A percentile compares a stretch with the other conserved stretches of the same genome.
phyloP scores from a whole-genome alignment of 2,888 invertebrate genomes.

The Terebella lapidaria region DNA sequence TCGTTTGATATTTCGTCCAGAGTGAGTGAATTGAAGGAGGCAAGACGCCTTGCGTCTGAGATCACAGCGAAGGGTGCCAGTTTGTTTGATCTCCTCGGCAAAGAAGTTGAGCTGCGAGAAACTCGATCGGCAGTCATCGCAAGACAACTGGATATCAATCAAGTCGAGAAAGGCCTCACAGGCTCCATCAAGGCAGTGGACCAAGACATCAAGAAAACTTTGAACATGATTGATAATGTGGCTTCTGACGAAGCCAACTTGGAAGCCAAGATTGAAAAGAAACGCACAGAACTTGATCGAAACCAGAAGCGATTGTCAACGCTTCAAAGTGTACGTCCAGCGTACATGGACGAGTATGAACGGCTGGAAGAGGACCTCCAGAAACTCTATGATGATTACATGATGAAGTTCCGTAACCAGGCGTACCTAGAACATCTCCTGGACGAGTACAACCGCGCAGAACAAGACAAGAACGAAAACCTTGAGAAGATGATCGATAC shows the following conservation, averaged over 20 bases:
- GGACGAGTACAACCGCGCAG: constrained; percentile 72
- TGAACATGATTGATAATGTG: constrained; percentile 72
- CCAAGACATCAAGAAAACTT: constrained; percentile 67
- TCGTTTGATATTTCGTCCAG: constrained; percentile 51
- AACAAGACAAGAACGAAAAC: constrained; percentile 70
- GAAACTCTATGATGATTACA: constrained; percentile 79
- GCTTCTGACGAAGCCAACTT: constrained; percentile 82
- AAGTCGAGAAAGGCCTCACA: constrained; percentile 74
- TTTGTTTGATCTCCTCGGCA: constrained; percentile 82
- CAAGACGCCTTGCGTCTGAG: constrained; percentile 81
- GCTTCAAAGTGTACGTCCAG: constrained; percentile 90
- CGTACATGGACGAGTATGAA: constrained; percentile 93
- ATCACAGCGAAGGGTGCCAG: constrained; percentile 86
- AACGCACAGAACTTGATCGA: constrained; percentile 81
- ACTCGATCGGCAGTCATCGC: constrained; percentile 71
- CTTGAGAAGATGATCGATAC: constrained; percentile 58
- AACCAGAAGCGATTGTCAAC: constrained; percentile 90
- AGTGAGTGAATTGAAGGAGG: constrained; percentile 71
- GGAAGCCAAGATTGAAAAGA: constrained; percentile 86
- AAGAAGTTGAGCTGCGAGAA: constrained; percentile 78
- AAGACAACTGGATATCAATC: constrained; percentile 73
- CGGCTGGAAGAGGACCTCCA: constrained; percentile 79
- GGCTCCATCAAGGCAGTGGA: constrained; percentile 68
- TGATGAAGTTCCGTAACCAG: constrained; percentile 79
- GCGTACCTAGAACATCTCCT: constrained; percentile 82